Evolutionary conservation across 2,888 invertebrate genomes (phyloP), one percentile per base, ranked within the genome.

Genomic region (Polylopha cassiicola): DNA sequence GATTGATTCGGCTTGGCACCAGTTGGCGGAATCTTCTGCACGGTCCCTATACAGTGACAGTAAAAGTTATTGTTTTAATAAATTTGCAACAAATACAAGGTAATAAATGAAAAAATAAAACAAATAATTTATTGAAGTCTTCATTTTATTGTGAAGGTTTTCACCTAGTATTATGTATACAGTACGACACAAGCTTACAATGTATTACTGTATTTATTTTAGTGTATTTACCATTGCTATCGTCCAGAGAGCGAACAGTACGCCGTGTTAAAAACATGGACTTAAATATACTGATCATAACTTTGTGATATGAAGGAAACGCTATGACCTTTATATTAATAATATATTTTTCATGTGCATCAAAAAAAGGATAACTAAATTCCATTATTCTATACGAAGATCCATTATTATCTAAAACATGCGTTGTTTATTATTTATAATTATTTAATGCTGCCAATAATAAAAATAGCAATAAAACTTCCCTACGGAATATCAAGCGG

Each of bases 81-180:
- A n/a, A n/a, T n/a, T n/a, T n/a, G n/a, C n/a, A n/a, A n/a, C n/a
- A n/a, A n/a, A n/a, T n/a, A n/a, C n/a, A n/a, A n/a, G n/a, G n/a
- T 16, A 13, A 26, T 14, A 10, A 22, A 33, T 28, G 26, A 38
- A 46, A 69, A 51, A 73, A 67, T 72, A 53, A 78, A 73, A 75
- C 64, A 57, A 61, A 49, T 8, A 4, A 20, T 42, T 18, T 64
- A 65, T 72, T 76, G 74, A 75, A 82, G 80, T 81, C 80, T 81
- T 81, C 79, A 78, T 81, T 82, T 81, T 82, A 82, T 81, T 81
- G 80, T 82, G 79, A 82, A 82, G 73, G 70, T 73, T 70, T 67
- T 77, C 70, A 72, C 76, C 80, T 81, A 82, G 65, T 73, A 76
- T 75, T 73, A 77, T 77, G 63, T 77, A 76, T 71, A 71, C 62